Percentiles rank a stretch among this genome's conserved stretches.
These are phyloP conservation scores for Dendrophyllia cribrosa DNA, from an alignment of 64 coral and sea anemone genomes.

Conservation along the genomic window DNA sequence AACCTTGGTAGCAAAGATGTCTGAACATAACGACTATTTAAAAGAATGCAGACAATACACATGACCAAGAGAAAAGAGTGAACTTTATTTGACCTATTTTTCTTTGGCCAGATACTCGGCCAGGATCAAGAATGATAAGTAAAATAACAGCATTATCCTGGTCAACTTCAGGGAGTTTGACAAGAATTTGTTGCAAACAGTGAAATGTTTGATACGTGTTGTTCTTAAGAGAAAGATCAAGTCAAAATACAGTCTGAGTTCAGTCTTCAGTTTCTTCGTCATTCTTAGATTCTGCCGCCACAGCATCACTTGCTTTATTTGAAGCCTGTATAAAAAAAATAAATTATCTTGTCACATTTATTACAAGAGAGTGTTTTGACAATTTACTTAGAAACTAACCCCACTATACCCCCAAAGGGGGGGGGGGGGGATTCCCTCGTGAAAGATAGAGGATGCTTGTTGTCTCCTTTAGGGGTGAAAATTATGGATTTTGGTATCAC, in stretches of 20 bases:
- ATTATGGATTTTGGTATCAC: too few species aligned
- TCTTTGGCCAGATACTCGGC: background rate
- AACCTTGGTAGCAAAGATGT: background rate
- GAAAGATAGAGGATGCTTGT: too few species aligned
- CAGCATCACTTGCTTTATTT: conserved; percentile 16
- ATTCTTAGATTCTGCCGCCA: conserved; percentile 13
- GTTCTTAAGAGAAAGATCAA: background rate
- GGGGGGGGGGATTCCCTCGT: too few species aligned
- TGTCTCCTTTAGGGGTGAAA: too few species aligned
- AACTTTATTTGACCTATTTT: conserved; percentile 9
- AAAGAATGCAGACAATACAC: background rate
- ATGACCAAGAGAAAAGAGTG: background rate
- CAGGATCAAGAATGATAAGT: background rate
- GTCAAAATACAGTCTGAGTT: background rate
- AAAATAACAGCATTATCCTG: background rate
- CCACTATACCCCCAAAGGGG: too few species aligned
- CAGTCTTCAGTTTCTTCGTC: background rate
- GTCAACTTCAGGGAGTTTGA: background rate
- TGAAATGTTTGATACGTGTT: background rate
- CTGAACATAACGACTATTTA: background rate
- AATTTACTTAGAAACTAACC: too few species aligned
- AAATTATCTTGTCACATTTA: background rate
- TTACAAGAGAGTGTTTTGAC: too few species aligned
- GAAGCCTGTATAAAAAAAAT: background rate
- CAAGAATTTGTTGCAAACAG: background rate